Conservation (phyloP, 2,888 invertebrate genomes). For the Chrysotoxum bicinctum region DNA sequence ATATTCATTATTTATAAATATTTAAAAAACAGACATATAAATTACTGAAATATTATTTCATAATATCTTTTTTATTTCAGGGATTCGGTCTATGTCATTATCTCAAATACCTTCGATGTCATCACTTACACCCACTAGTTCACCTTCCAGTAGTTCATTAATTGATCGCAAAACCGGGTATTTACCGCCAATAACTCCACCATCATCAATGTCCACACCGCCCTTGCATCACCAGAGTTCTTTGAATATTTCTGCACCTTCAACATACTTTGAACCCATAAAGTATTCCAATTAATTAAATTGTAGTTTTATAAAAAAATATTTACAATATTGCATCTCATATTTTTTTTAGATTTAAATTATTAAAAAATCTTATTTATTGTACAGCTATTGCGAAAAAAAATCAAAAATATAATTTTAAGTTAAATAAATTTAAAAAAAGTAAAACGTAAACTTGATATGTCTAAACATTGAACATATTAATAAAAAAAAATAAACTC, state of each 20-base stretch:
- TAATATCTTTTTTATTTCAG: constrained; percentile 71
- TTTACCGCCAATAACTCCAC: constrained; percentile 78
- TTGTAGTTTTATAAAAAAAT: not conserved
- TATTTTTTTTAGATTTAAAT: not conserved
- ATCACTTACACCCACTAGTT: constrained; percentile 71
- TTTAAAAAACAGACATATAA: too few relatives aligned
- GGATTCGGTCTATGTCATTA: constrained; percentile 79
- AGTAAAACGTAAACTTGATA: not conserved
- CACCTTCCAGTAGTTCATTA: constrained; percentile 75
- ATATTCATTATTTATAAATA: too few relatives aligned
- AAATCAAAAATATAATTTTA: not conserved
- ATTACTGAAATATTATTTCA: too few relatives aligned
- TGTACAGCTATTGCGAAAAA: not conserved
- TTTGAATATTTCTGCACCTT: constrained; percentile 49
- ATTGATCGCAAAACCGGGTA: constrained; percentile 80
- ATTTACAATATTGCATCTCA: constrained; percentile 3
- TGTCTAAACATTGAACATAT: not conserved
- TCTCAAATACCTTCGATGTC: constrained; percentile 76
- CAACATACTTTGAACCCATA: constrained; percentile 64
- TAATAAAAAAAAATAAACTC: not conserved
- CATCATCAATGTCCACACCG: constrained; percentile 76
- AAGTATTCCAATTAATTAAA: constrained; percentile 62
- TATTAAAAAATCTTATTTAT: constrained; percentile 14
- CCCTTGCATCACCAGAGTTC: constrained; percentile 74
- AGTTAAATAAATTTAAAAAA: not conserved